Evolutionary conservation across 2,113 vertebrate genomes (phyloP).

Genomic region (Lepidothrix coronata): DNA sequence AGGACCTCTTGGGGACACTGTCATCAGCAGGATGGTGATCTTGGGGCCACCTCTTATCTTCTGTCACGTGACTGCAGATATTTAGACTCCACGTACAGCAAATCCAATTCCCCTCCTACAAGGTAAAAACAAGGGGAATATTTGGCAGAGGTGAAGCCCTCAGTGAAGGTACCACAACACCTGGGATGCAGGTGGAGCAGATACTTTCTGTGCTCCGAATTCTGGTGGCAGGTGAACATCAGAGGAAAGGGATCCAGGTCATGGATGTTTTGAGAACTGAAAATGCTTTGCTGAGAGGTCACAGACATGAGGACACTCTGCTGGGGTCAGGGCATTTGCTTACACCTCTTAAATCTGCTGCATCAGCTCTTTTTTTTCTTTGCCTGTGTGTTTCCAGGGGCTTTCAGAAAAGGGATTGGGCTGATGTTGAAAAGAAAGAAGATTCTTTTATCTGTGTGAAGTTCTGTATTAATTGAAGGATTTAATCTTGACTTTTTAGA

Average conservation of each 20-base stretch:
- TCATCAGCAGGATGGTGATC: background rate
- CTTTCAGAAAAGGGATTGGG: background rate
- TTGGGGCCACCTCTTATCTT: background rate
- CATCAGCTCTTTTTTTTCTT: background rate
- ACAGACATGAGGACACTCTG: fast-evolving
- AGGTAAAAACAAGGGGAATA: background rate
- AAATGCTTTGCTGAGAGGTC: background rate
- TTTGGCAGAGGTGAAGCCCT: background rate
- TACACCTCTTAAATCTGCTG: background rate
- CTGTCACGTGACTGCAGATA: background rate
- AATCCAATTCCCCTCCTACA: background rate
- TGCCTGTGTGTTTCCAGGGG: background rate
- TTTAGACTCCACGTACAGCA: background rate
- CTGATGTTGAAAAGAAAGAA: background rate
- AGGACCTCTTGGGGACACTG: background rate
- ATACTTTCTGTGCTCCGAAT: background rate
- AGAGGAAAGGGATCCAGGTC: background rate
- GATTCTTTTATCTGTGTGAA: background rate
- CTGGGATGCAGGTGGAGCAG: background rate
- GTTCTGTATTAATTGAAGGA: background rate
- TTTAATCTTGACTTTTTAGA: constrained; percentile 18
- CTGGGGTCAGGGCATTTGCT: background rate
- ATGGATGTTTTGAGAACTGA: background rate
- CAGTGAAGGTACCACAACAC: background rate
- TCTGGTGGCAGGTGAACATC: background rate